Base-by-base conservation (phyloP, 2,888 invertebrate genomes). In the Omphaloscelis lunosa region DNA sequence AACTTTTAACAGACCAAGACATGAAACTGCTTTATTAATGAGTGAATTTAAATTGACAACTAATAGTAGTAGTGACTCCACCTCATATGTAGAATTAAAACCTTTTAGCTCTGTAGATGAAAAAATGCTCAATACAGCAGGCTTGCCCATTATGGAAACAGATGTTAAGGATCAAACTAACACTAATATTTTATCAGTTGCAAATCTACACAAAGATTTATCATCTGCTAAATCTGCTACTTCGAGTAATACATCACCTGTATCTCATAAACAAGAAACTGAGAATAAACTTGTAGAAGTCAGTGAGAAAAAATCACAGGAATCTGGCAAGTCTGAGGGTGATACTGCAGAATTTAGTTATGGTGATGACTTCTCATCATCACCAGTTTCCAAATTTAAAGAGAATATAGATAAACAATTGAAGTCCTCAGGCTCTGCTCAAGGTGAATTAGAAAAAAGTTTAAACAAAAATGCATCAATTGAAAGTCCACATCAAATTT, bases 31-130 rank as follows among this genome's bases (percentile, higher is more conserved):
- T 56, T 68, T 71, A 72, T 72, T 84, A 73, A 85, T 88, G 72
- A 90, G 85, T 84, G 92, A 92, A 79, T 79, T 92, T 56, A 95
- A 94, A 86, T 80, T 90, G 70, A 81, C 88, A 79, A 91, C 90
- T 56, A 94, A 91, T 76, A 95, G 93, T 73, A 96, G 94, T 80
- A 96, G 94, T 91, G 96, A 96, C 70, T 96, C 96, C 56, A 96
- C 96, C 82, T 96, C 96, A 53, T 96, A 96, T 88, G 87, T 92
- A 75, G 95, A 96, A 77, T 84, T 96, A n/a, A 95, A 95, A 86
- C 94, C 96, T 41, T 94, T 93, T 75, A 94, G 93, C 83, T 86
- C 90, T 59, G 83, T 91, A 70, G 95, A 95, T 87, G 91, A 94
- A 79, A 93, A 93, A 76, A 86, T 94, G 84, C 86, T 95, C 34